Conservation (phyloP, 2,888 invertebrate genomes). For the Osmoderma eremita region DNA sequence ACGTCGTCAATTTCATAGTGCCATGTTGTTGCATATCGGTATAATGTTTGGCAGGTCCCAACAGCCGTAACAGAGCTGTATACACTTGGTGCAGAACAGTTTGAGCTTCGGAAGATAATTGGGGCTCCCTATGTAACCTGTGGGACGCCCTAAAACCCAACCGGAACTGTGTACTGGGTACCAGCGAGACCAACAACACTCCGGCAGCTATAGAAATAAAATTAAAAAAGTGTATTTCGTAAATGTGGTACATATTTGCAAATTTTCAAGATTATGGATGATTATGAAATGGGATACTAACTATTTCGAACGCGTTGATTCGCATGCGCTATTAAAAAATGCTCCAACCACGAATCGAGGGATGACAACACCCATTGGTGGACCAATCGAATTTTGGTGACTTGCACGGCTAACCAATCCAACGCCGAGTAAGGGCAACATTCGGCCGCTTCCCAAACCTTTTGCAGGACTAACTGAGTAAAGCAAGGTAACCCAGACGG, state of each 20-base stretch:
- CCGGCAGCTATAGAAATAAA: constrained; percentile 76
- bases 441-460: constrained; percentile 91
- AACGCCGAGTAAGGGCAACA: constrained; percentile 91
- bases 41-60: constrained; percentile 86
- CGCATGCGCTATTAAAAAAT: constrained; percentile 84
- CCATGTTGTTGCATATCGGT: constrained; percentile 88
- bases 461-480: constrained; percentile 86
- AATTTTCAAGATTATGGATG: too few relatives aligned
- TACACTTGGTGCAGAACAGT: constrained; percentile 74
- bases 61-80: constrained; percentile 76
- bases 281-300: too few relatives aligned
- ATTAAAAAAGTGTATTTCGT: constrained; percentile 44
- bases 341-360: constrained; percentile 92
- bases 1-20: constrained; percentile 90
- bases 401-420: constrained; percentile 89
- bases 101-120: constrained; percentile 67
- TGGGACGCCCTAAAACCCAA: constrained; percentile 81
- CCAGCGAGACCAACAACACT: constrained; percentile 86
- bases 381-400: constrained; percentile 87
- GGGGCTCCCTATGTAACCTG: constrained; percentile 64
- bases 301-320: constrained; percentile 88
- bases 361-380: constrained; percentile 93
- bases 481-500: constrained; percentile 88
- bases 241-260: too few relatives aligned
- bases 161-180: constrained; percentile 90